Evolutionary conservation across 2,113 vertebrate genomes (phyloP).

Genomic region (Helogale parvula): DNA sequence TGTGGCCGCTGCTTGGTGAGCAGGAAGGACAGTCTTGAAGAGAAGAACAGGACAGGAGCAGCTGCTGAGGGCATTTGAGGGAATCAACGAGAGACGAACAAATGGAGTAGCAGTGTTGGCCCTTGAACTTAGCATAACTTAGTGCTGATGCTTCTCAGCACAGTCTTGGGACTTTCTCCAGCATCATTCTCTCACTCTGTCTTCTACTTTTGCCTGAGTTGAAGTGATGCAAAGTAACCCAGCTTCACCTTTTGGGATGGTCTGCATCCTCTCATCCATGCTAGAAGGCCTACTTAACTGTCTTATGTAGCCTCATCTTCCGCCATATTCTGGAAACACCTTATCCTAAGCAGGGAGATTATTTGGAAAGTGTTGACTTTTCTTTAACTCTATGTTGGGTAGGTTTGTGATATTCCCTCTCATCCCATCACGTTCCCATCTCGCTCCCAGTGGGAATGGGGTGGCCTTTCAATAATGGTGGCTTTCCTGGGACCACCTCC

Average conservation of each 20-base stretch:
- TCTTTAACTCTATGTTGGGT: background rate
- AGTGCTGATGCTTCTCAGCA: background rate
- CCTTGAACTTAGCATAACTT: slow-evolving; percentile 16
- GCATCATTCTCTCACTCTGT: background rate
- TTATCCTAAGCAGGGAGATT: background rate
- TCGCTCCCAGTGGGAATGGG: background rate
- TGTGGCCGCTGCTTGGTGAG: background rate
- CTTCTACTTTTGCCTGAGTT: background rate
- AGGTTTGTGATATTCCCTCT: background rate
- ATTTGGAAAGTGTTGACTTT: background rate
- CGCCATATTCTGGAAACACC: background rate
- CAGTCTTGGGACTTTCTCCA: slow-evolving; percentile 20
- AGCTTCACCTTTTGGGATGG: background rate
- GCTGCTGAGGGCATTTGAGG: slow-evolving; percentile 22
- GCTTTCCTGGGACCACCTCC: background rate
- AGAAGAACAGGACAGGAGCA: background rate
- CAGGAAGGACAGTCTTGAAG: background rate
- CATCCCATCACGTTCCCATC: background rate
- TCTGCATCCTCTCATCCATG: background rate
- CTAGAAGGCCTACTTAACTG: background rate
- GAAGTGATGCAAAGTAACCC: background rate
- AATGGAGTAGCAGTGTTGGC: background rate
- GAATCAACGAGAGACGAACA: slow-evolving; percentile 38
- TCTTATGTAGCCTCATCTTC: background rate
- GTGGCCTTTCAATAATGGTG: background rate